Evolutionary conservation across 1,140 invertebrate species (phyloP).

Genomic region (Chironomus tepperi): DNA sequence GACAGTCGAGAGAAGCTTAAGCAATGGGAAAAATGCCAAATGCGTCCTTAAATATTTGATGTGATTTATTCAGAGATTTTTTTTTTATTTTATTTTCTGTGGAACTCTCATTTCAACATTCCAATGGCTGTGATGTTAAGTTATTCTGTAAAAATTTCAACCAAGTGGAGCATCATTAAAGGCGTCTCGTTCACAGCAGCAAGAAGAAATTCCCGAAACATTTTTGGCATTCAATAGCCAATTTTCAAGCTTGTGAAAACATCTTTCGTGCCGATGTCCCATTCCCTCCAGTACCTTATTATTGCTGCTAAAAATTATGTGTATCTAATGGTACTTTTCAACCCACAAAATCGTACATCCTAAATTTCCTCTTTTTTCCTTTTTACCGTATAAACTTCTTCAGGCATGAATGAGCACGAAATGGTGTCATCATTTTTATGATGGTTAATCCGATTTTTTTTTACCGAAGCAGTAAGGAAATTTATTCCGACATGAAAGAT

Average conservation of each 20-base stretch:
- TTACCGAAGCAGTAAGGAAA: neutral
- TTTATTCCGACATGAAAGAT: constrained; percentile 21
- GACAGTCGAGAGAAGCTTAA: neutral
- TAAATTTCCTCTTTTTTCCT: no score
- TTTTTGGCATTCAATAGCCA: constrained; percentile 12
- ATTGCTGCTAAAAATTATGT: neutral
- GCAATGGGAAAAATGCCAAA: constrained; percentile 18
- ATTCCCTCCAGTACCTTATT: neutral
- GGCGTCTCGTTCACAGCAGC: neutral
- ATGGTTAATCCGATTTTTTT: constrained; percentile 20
- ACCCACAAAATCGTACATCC: neutral
- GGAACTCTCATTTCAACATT: neutral
- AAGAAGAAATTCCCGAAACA: neutral
- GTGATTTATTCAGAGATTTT: constrained; percentile 23
- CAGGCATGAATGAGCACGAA: constrained; percentile 10
- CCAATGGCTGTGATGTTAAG: no score
- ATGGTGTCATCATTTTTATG: constrained; percentile 21
- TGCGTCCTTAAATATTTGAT: constrained; percentile 16
- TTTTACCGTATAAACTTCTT: neutral
- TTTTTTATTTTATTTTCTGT: neutral
- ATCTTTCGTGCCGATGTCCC: no score
- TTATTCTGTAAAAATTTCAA: neutral
- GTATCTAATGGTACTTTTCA: neutral
- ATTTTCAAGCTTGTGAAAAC: neutral
- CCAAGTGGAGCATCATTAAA: constrained; percentile 15